Base-by-base conservation (phyloP, 2,888 invertebrate genomes). In the Zeuzera pyrina region DNA sequence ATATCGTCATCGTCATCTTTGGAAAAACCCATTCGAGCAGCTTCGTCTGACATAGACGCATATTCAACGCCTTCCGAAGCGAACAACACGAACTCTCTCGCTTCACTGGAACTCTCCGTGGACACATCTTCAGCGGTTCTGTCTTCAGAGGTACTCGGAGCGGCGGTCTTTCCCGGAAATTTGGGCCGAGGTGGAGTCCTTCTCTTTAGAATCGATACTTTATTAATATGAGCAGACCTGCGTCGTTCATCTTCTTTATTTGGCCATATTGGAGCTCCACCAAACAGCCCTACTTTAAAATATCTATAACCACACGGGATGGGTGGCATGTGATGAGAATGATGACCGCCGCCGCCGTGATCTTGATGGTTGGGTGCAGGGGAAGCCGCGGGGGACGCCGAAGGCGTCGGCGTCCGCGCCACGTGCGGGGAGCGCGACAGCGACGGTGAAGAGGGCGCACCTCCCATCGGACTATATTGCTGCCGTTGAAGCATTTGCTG, bases 201-300 rank as follows among this genome's bases (percentile, higher is more conserved):
- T 1, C 74, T 57, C 47, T 87, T 88, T 2, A 88, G 62, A 33
- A 88, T 87, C 1, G 88, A 87, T 1, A 87, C 86, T 58, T 87
- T 87, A 64, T 85, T 65, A 12, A 74, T 49, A 36, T 76, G 76
- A 0, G 65, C 48, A 2, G 61, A 52, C 1, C 71, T 58, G 1
- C 84, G 81, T 2, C 62, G 53, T 8, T 68, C 71, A 35, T 70
- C 70, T 8, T 71, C 71, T 30, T 69, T 76, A 16, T 67, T 68
- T 0, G 64, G 86, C 89, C 89, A 89, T 72, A 89, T 87, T 1
- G 89, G 89, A 0, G 89, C 85, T 3, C 90, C 90, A 12, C 91
- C 91, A 38, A 86, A 66, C 2, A 91, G 68, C 37, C 84, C 91
- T 2, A 88, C 73, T 49, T 87, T 87, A 45, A 85, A 79, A 58